Conservation (phyloP, 2,888 invertebrate genomes). For the Girardia tigrina region DNA sequence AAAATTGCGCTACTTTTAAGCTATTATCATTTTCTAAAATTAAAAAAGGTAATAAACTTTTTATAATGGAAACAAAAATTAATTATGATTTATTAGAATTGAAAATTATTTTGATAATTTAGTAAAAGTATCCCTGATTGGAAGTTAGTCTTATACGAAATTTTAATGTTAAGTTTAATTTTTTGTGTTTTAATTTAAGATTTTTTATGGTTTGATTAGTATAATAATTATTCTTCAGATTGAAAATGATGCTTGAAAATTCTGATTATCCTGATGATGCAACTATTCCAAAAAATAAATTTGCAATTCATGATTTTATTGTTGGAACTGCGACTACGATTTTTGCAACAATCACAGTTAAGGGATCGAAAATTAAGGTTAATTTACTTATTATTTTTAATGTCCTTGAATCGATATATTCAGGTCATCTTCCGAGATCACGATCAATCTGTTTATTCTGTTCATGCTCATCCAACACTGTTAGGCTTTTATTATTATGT, state of each 20-base stretch:
- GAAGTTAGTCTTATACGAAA: neutral
- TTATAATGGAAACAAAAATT: too few relatives aligned
- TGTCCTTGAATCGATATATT: too few relatives aligned
- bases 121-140: neutral
- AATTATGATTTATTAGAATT: neutral
- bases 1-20: too few relatives aligned
- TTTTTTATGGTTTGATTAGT: too few relatives aligned
- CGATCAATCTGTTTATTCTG: conserved; percentile 46
- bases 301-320: conserved; percentile 47
- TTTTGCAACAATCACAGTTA: conserved; percentile 45
- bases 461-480: conserved; percentile 45
- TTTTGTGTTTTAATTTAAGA: neutral
- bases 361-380: conserved; percentile 46
- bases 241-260: neutral
- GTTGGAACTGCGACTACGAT: conserved; percentile 47
- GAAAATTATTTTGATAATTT: neutral
- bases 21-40: too few relatives aligned
- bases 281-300: conserved; percentile 45
- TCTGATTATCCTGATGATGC: conserved; percentile 44
- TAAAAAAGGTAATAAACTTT: too few relatives aligned
- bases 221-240: neutral
- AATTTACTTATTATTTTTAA: neutral
- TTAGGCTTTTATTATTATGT: conserved; percentile 39
- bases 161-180: neutral
- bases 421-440: conserved; percentile 41